Base-by-base conservation (phyloP, 2,113 vertebrate species). In the Scomber japonicus region DNA sequence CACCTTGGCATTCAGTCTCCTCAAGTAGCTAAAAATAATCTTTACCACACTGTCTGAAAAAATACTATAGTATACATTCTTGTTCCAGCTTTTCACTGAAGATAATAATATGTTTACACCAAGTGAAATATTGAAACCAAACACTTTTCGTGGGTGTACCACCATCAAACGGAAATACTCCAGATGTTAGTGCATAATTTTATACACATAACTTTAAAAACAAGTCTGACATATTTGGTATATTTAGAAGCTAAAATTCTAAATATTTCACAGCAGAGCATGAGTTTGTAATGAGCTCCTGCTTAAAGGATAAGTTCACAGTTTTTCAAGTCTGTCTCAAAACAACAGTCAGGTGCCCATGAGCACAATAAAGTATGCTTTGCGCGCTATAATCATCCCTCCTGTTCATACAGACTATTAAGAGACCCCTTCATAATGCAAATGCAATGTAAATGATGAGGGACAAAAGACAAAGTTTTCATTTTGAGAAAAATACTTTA, bases 81-180 rank as follows among this genome's bases (percentile, higher is more conserved):
- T 45, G 14, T 19, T 70, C 21, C 45, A 70, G 3, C n/a, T 70
- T 54, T 13, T 4, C 50, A 16, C 2, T 66, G 4, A 19, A 62
- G 72, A 60, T 0, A 40, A 1, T 27, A 27, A 46, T 21, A 24
- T 62, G 61, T 80, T 80, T 66, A 62, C 35, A 45, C 54, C 14
- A 5, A 3, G 8, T 45, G 17, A 62, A 44, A 55, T 15, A 14
- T 27, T 10, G 14, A 62, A 51, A 67, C 65, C 31, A 15, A 12
- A 53, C 30, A 31, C 16, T 59, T 16, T 35, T 15, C 15, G 7
- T 4, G 21, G 19, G 31, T 82, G 40, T 7, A 7, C 19, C 31
- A 15, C 56, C 30, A 27, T 6, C 31, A 19, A 17, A 5, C 17
- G 24, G 13, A 55, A 69, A 62, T 16, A 54, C 35, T 48, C 8